Evolutionary conservation across 2,888 invertebrate species (phyloP), one percentile per base, ranked within the genome.

Genomic region (Linnaemya vulpina): DNA sequence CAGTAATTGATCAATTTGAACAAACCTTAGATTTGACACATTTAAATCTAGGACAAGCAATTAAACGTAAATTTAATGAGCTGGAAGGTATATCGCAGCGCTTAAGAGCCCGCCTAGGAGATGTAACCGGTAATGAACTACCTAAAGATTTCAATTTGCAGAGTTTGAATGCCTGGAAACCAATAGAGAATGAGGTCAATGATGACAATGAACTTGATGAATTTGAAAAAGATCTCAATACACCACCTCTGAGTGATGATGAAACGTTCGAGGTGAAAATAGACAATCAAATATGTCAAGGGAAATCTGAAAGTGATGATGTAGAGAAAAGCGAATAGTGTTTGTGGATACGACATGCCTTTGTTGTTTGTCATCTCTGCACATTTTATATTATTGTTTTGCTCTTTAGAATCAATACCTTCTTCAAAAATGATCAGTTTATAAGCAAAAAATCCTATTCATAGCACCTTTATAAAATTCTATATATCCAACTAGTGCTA

Each of bases 41-140:
- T 70, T 84, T 90, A 55, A 90, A 90, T 74, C 71, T 83, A 20
- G 82, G 86, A 10, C 91, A 93, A 83, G 93, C 93, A 46, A 91
- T 93, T 53, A 95, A 95, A 88, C 93, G 94, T 81, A 95, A 95
- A 91, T 94, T 94, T 85, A 93, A 93, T 0, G 95, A 95, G 90
- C 89, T 95, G 43, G 94, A 95, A 88, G 94, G 94, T 90, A 95
- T 95, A 63, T 95, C 94, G 1, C 93, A 94, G 89, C 92, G 95
- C 76, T 90, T 95, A 80, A 93, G 94, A 77, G 92, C 93, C 8
- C 92, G 95, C 17, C 90, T 95, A 46, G 93, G 93, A 30, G 93
- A 94, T 87, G 94, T 95, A 0, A 94, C 94, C 0, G 93, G 93
- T 20, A 93, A 93, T 11, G 93, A 94, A 0, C 93, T 94, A 0